These are phyloP conservation scores for Papilio glaucus DNA, from an alignment of 1,140 invertebrate species.

Conservation along the genomic window DNA sequence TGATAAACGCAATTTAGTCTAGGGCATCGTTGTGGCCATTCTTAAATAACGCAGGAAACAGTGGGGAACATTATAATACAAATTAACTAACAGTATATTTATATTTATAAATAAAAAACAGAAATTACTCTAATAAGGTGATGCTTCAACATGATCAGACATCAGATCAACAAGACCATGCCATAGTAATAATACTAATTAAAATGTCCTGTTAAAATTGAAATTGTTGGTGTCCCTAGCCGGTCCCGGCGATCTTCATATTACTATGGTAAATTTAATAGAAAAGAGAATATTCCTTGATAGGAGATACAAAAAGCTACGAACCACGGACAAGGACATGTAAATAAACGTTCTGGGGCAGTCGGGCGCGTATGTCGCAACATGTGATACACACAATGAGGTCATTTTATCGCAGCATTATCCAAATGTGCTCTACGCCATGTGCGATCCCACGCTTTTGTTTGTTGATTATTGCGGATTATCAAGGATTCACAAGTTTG, in stretches of 20 bases:
- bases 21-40: too few relatives aligned
- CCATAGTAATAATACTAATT: too few relatives aligned
- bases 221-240: too few relatives aligned
- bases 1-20: too few relatives aligned
- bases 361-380: not conserved
- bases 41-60: too few relatives aligned
- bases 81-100: too few relatives aligned
- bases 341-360: not conserved
- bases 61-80: too few relatives aligned
- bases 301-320: not conserved
- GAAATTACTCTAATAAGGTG: too few relatives aligned
- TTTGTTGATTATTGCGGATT: not conserved
- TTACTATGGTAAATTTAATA: not conserved
- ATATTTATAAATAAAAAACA: too few relatives aligned
- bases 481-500: constrained; percentile 1
- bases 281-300: not conserved
- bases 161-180: too few relatives aligned
- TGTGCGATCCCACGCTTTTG: constrained; percentile 20
- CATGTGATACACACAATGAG: constrained; percentile 21
- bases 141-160: too few relatives aligned
- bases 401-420: not conserved
- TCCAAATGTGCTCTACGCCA: not conserved
- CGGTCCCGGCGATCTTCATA: not conserved
- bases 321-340: not conserved
- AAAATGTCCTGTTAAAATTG: too few relatives aligned